A percentile compares a stretch with the other conserved stretches of the same genome.
Evolutionary conservation across 2,113 vertebrate genomes (phyloP).

Genomic region (Indicator indicator): DNA sequence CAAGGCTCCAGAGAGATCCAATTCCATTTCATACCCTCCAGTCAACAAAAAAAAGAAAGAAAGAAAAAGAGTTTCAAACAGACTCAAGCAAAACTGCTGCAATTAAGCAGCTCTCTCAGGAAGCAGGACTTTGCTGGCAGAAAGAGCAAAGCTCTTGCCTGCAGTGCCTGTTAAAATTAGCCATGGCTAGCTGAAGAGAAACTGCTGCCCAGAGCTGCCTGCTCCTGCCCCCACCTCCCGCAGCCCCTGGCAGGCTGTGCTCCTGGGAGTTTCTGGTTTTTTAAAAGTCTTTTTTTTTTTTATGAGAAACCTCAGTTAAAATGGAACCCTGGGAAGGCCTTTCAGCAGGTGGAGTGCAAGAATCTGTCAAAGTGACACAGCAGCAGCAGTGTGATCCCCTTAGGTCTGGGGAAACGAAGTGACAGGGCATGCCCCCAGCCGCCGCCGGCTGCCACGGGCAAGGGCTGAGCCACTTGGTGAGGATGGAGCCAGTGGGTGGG

Average conservation of each 20-base stretch:
- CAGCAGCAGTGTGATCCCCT: background rate
- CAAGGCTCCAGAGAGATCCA: background rate
- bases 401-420: background rate
- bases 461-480: accelerated
- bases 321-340: background rate
- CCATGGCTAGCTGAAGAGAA: background rate
- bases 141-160: background rate
- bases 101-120: background rate
- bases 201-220: background rate
- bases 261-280: background rate
- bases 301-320: background rate
- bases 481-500: background rate
- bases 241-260: background rate
- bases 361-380: conserved; percentile 31
- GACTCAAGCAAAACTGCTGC: background rate
- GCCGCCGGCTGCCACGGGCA: accelerated
- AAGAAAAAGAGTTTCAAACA: background rate
- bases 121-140: background rate
- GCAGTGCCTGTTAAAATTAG: background rate
- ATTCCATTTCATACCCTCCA: background rate
- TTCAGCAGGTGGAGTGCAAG: background rate
- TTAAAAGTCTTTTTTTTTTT: background rate
- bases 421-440: accelerated
- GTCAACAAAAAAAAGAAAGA: background rate
- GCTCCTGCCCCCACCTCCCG: background rate